Evolutionary conservation across 2,888 invertebrate species (phyloP).

Genomic region (Arenicola marina): DNA sequence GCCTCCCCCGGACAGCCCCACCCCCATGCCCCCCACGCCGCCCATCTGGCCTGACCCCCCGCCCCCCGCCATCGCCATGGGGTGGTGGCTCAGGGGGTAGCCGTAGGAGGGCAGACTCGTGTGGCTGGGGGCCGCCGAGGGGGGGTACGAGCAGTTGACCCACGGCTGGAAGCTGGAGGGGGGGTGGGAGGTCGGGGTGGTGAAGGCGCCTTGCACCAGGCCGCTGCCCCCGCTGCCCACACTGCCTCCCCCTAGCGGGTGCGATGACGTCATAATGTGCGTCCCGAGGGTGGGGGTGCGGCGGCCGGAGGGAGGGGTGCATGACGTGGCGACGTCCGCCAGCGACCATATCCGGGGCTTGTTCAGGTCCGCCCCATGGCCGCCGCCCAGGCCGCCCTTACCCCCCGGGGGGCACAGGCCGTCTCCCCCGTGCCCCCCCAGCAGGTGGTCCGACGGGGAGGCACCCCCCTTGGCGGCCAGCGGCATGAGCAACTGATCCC

Average conservation of each 20-base stretch:
- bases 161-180: constrained; percentile 1
- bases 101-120: constrained; percentile 5
- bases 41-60: not conserved
- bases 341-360: constrained; percentile 56
- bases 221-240: not conserved
- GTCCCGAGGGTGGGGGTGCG: not conserved
- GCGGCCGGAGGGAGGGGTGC: not conserved
- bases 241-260: not conserved
- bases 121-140: constrained; percentile 44
- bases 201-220: not conserved
- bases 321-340: constrained; percentile 56
- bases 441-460: no score
- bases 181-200: not conserved
- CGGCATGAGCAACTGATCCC: no score
- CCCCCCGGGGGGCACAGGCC: no score
- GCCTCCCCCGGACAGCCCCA: no score
- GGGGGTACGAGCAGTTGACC: not conserved
- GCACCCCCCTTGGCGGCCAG: no score
- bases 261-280: not conserved
- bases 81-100: not conserved
- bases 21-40: no score
- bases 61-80: not conserved
- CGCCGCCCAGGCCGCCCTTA: no score
- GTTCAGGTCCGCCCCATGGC: no score
- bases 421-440: no score